Evolutionary conservation across 1,140 invertebrate genomes (phyloP).

Genomic region (Hestina assimilis): DNA sequence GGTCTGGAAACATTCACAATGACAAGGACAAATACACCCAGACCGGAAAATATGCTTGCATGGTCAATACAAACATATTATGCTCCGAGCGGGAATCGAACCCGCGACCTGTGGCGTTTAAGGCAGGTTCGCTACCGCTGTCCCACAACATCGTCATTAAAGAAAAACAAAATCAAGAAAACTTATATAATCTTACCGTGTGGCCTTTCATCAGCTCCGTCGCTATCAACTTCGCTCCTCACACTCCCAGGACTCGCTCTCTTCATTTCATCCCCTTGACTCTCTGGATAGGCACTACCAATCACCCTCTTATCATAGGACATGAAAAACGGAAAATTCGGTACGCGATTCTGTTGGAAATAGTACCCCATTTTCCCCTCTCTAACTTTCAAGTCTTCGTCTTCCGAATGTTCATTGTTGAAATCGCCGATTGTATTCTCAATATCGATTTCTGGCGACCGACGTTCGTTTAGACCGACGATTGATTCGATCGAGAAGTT

Average conservation of each 20-base stretch:
- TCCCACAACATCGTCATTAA: no score
- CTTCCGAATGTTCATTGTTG: constrained; percentile 53
- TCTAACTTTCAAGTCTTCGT: constrained; percentile 57
- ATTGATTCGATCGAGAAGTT: constrained; percentile 72
- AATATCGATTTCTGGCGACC: constrained; percentile 71
- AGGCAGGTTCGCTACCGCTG: no score
- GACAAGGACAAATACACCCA: no score
- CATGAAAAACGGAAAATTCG: constrained; percentile 72
- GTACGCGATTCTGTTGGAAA: constrained; percentile 64
- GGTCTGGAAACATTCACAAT: no score
- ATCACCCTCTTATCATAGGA: constrained; percentile 57
- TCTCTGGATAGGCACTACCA: constrained; percentile 37
- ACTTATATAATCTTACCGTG: constrained; percentile 63
- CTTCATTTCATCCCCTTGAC: constrained; percentile 52
- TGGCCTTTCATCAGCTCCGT: constrained; percentile 62
- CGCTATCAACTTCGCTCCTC: constrained; percentile 67
- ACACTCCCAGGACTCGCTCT: constrained; percentile 61
- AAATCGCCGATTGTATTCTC: constrained; percentile 67
- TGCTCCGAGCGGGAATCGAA: no score
- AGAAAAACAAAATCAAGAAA: no score
- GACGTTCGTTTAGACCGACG: constrained; percentile 57
- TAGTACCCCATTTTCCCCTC: constrained; percentile 63
- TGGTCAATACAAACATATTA: no score
- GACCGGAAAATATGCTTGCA: no score
- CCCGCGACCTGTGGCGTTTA: no score